Evolutionary conservation across 2,888 invertebrate genomes (phyloP), one percentile per base, ranked within the genome.

Genomic region (Diaphora mendica): DNA sequence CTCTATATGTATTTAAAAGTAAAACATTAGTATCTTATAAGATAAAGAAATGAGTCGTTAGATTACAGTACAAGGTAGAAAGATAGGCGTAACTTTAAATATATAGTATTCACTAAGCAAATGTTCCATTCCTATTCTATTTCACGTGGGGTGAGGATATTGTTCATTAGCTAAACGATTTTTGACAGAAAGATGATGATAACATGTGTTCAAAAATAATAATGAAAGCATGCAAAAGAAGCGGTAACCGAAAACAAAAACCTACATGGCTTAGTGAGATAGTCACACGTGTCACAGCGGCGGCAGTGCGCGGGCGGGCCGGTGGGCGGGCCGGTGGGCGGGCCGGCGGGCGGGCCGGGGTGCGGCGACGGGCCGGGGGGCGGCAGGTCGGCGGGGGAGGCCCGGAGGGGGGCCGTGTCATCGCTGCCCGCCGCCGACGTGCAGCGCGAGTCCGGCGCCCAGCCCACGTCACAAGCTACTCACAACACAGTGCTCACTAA

Each of bases 361-460:
- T 74, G 92, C 90, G 35, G 90, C 88, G 71, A 93, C 17, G 44
- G 85, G 9, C 70, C 68, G 74, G 80, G 82, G 70, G 68, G 78
- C 76, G 73, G 71, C 55, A 30, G 62, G 86, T 78, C 59, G 87
- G 85, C 69, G 73, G 91, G 89, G 74, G 92, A 90, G 35, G 90
- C 88, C 75, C 91, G 89, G 79, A 90, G 77, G 70, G 87, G 82
- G 69, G 89, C 88, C 73, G 93, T 91, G 82, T 93, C 94, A 83
- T 92, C 93, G 77, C 91, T 88, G 73, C 87, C 89, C 65, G 88
- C 90, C 75, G 87, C 85, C 11, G 92, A 91, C 74, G 87, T 77
- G 64, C 84, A 79, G 77, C 87, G 86, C 79, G 79, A 84, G 69
- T 84, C 89, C 80, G 85, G 84, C 51, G 64, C 26, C 30, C n/a